Evolutionary conservation across 2,888 invertebrate genomes (phyloP).

Genomic region (Myopa testacea): DNA sequence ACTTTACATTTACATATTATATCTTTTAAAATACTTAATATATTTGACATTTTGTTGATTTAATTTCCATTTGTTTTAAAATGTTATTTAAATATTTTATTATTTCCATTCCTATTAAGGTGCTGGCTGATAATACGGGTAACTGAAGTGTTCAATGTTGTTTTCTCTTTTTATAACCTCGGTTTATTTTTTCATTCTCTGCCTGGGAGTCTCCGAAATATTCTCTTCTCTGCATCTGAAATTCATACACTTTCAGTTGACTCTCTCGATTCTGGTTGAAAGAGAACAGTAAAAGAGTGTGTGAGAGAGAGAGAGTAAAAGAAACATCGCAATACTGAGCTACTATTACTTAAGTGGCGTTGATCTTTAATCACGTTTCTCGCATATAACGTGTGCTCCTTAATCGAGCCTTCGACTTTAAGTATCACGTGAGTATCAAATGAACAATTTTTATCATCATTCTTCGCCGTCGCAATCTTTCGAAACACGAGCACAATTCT

Average conservation of each 20-base stretch:
- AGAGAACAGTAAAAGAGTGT: no score
- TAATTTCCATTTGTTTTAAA: background rate
- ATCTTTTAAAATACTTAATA: background rate
- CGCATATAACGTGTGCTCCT: conserved; percentile 53
- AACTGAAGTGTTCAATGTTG: background rate
- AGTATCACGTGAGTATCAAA: conserved; percentile 57
- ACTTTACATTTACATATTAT: background rate
- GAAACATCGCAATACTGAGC: no score
- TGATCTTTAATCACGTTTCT: conserved; percentile 62
- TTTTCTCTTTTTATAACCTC: background rate
- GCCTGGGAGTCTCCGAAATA: background rate
- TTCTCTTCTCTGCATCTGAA: background rate
- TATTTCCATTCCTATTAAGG: background rate
- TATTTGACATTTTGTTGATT: background rate
- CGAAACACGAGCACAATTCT: conserved; percentile 2
- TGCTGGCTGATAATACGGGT: background rate
- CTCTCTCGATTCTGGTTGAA: no score
- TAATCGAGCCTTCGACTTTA: conserved; percentile 37
- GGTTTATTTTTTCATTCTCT: background rate
- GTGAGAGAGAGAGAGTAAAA: no score
- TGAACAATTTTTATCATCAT: conserved; percentile 48
- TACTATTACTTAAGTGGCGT: background rate
- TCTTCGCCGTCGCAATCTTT: background rate
- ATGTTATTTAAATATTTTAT: background rate
- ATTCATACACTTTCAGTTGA: background rate